phyloP scores from a whole-genome alignment of 2,888 invertebrate genomes.

The Calliphora vomitoria region DNA sequence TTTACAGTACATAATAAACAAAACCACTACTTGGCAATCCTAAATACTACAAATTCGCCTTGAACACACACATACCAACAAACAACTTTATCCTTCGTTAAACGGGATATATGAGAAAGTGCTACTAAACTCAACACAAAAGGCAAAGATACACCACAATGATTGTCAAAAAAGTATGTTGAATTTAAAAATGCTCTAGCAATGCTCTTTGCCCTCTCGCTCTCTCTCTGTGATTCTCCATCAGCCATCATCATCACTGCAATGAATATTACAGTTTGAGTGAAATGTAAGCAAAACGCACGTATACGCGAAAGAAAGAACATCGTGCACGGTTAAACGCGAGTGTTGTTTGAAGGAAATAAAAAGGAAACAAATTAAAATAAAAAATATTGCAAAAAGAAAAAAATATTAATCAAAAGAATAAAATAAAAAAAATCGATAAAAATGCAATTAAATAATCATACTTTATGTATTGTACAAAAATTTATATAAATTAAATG shows the following conservation, averaged over 20 bases:
- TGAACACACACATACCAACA: not conserved
- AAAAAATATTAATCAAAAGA: constrained; percentile 36
- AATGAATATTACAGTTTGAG: constrained; percentile 62
- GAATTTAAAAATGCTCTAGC: constrained; percentile 46
- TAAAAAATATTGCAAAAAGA: constrained; percentile 49
- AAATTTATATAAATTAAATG: constrained; percentile 19
- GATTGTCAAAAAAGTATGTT: constrained; percentile 60
- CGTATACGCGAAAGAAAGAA: constrained; percentile 69
- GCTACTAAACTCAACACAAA: constrained; percentile 37
- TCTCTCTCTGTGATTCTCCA: constrained; percentile 6
- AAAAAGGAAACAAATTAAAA: constrained; percentile 26
- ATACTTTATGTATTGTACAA: not conserved
- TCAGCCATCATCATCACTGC: constrained; percentile 30
- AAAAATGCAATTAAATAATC: constrained; percentile 42
- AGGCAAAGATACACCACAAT: constrained; percentile 2
- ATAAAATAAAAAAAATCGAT: constrained; percentile 53
- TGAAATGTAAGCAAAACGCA: constrained; percentile 72
- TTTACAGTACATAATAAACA: constrained; percentile 33
- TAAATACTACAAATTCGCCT: constrained; percentile 56
- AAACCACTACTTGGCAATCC: constrained; percentile 56
- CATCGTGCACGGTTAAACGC: constrained; percentile 64
- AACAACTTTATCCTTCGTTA: constrained; percentile 46
- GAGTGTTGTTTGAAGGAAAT: constrained; percentile 27
- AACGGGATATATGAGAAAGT: constrained; percentile 27
- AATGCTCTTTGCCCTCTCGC: constrained; percentile 8